phyloP scores from a whole-genome alignment of 2,888 invertebrate genomes.

The Carterocephalus palaemon region DNA sequence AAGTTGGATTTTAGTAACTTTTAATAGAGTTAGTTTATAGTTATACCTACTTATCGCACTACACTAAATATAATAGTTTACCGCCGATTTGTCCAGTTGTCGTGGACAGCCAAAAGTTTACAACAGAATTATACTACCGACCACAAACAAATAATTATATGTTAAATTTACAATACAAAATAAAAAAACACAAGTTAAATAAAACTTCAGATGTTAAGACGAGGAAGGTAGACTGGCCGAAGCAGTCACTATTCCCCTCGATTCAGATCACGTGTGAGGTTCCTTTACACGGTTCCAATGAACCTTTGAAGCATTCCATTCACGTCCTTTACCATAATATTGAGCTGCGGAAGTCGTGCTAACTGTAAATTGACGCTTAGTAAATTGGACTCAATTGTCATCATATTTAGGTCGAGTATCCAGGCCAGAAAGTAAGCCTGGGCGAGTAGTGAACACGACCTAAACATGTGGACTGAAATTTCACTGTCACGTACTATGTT shows the following conservation, averaged over 20 bases:
- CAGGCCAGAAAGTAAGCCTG: constrained; percentile 40
- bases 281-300: constrained; percentile 32
- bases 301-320: constrained; percentile 36
- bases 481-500: constrained; percentile 13
- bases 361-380: constrained; percentile 55
- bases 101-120: too few species aligned
- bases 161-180: too few species aligned
- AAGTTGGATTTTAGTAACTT: too few species aligned
- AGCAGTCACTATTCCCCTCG: constrained; percentile 7
- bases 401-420: constrained; percentile 51
- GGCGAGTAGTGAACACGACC: constrained; percentile 1
- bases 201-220: too few species aligned
- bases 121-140: too few species aligned
- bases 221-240: neutral
- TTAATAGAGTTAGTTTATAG: too few species aligned
- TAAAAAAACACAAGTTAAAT: too few species aligned
- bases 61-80: too few species aligned
- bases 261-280: constrained; percentile 34
- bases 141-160: too few species aligned
- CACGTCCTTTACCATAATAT: constrained; percentile 46
- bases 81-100: too few species aligned
- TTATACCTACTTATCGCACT: too few species aligned
- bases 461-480: constrained; percentile 10
- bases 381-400: constrained; percentile 48
- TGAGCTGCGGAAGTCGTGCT: constrained; percentile 48